Evolutionary conservation across 2,888 invertebrate species (phyloP), one percentile per base, ranked within the genome.

Genomic region (Agrotis clavis): DNA sequence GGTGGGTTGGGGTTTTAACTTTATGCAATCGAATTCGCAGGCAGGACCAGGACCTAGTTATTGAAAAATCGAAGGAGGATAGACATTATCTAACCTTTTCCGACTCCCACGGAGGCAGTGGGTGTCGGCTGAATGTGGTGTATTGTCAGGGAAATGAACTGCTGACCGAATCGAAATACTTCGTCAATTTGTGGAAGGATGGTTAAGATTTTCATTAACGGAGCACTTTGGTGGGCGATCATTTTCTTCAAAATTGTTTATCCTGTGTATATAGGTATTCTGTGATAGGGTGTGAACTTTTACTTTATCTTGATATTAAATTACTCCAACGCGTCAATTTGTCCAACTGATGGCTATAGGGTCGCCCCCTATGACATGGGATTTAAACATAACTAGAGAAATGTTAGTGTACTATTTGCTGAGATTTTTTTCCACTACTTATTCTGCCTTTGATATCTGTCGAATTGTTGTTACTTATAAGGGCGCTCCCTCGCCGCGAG

Each of bases 81-180:
- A 25, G 25, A 47, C 35, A 54, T 54, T 71, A 45, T 16, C 25
- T n/a, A 67, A 77, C 48, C 54, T 67, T 56, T 56, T 41, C 19
- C 69, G 5, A 77, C 48, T 18, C 51, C 51, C 35, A 75, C 53
- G 13, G 19, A 14, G 11, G 35, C 13, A 14, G n/a, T 35, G 35
- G 51, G 51, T 53, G 71, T 47, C 16, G 1, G 9, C 3, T 45
- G 14, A 73, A 41, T 35, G 13, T 56, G 13, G 2, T 48, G 13
- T 30, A 45, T 18, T 35, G 4, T 19, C 16, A 45, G n/a, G n/a
- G 4, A 47, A 25, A 66, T 54, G 14, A 14, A 21, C n/a, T 21
- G 14, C 19, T 4, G 9, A 6, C 18, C 11, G 41, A 4, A 57
- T 70, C 19, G 51, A 45, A 7, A 51, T 13, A 67, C 4, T 67